phyloP scores from a whole-genome alignment of 2,113 vertebrate species.

The Poeciliopsis prolifica region DNA sequence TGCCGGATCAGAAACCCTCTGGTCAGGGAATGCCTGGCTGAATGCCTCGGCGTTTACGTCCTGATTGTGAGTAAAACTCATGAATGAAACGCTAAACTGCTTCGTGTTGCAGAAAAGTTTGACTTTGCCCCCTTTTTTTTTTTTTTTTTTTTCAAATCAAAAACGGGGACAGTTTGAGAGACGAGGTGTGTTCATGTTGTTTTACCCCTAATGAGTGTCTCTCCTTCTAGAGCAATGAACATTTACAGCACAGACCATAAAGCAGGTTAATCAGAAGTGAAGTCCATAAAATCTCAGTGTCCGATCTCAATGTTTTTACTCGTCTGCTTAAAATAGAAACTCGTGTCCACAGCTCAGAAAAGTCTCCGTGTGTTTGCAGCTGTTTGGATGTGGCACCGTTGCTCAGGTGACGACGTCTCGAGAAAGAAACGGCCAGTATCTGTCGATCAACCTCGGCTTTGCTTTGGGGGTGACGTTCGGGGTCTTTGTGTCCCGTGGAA shows the following conservation, averaged over 20 bases:
- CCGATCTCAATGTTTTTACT: not conserved
- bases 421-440: constrained; percentile 77
- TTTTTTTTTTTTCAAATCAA: too few species aligned
- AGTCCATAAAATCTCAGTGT: constrained; percentile 6
- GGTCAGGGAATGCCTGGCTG: constrained; percentile 74
- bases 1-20: constrained; percentile 67
- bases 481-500: constrained; percentile 77
- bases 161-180: not conserved
- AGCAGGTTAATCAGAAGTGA: constrained; percentile 15
- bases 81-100: not conserved
- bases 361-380: constrained; percentile 59
- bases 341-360: not conserved
- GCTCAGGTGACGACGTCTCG: constrained; percentile 83
- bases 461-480: constrained; percentile 81
- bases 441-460: constrained; percentile 81
- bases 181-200: not conserved
- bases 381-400: constrained; percentile 78
- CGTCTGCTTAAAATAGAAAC: too few species aligned
- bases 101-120: constrained; percentile 12
- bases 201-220: constrained; percentile 14
- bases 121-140: constrained; percentile 58
- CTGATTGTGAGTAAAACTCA: constrained; percentile 74
- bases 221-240: not conserved
- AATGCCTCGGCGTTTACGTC: constrained; percentile 75
- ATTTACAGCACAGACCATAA: constrained; percentile 54